These are phyloP conservation scores for Sebastes taczanowskii DNA, from an alignment of 2,797 vertebrate species.

Conservation along the genomic window DNA sequence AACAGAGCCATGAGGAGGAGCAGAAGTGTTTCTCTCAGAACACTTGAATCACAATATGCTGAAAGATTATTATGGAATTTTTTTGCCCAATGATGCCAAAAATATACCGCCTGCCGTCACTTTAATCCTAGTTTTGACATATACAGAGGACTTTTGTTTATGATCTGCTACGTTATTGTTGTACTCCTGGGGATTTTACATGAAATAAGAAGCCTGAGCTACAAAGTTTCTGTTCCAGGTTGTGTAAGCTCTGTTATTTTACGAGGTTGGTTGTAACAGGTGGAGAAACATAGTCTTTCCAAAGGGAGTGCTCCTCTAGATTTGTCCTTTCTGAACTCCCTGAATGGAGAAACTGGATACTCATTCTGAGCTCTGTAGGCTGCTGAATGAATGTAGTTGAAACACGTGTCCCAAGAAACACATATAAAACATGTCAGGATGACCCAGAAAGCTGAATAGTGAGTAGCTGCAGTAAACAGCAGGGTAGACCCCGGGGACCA, in stretches of 20 bases:
- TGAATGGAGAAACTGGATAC: slow-evolving; percentile 31
- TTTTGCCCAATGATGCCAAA: too few species aligned
- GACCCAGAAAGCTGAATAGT: slow-evolving; percentile 60
- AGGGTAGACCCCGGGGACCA: slow-evolving; percentile 35
- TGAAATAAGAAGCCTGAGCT: neutral
- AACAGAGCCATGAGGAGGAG: too few species aligned
- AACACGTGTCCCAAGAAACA: slow-evolving; percentile 28
- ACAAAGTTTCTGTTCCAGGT: neutral
- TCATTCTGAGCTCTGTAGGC: slow-evolving; percentile 1
- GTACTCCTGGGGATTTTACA: neutral
- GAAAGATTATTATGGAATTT: too few species aligned
- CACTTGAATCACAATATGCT: too few species aligned
- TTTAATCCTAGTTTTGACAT: neutral
- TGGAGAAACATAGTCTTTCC: slow-evolving; percentile 35
- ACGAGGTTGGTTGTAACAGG: slow-evolving; percentile 24
- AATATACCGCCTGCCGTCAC: too few species aligned
- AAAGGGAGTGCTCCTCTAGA: slow-evolving; percentile 13
- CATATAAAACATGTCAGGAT: slow-evolving; percentile 45
- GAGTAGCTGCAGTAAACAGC: slow-evolving; percentile 39
- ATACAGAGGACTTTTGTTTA: neutral
- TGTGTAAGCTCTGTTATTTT: neutral
- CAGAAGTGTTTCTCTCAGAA: too few species aligned
- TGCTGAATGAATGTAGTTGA: slow-evolving; percentile 16
- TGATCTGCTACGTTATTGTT: neutral
- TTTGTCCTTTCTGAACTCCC: slow-evolving; percentile 55